These are phyloP conservation scores for Scelioninae gen. 1 DNA, from an alignment of 2,888 invertebrate genomes.

Conservation along the genomic window DNA sequence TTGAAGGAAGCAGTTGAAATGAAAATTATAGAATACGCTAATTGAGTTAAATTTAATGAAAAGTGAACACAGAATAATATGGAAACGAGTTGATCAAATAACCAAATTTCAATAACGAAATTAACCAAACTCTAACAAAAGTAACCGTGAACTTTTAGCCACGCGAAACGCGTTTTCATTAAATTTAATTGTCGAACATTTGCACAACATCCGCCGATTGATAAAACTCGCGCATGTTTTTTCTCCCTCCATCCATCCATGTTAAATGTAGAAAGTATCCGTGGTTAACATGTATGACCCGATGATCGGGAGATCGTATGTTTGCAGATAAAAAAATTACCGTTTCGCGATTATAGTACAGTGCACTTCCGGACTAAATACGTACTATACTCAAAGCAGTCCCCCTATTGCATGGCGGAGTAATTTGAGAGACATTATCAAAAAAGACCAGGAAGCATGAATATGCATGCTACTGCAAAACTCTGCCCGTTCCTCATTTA, in stretches of 20 bases:
- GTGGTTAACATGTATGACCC: slow-evolving; percentile 68
- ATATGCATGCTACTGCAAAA: slow-evolving; percentile 70
- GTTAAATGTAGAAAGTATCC: slow-evolving; percentile 67
- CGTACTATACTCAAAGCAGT: slow-evolving; percentile 69
- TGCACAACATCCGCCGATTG: slow-evolving; percentile 67
- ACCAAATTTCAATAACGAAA: too few species aligned
- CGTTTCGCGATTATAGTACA: slow-evolving; percentile 73
- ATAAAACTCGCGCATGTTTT: slow-evolving; percentile 61
- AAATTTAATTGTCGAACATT: slow-evolving; percentile 64
- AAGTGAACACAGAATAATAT: too few species aligned
- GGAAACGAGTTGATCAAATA: too few species aligned
- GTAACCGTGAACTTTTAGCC: slow-evolving; percentile 1
- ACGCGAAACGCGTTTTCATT: slow-evolving; percentile 43
- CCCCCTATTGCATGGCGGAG: slow-evolving; percentile 68
- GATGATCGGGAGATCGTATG: slow-evolving; percentile 70
- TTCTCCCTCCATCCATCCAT: slow-evolving; percentile 59
- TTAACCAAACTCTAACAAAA: too few species aligned
- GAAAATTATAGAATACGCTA: too few species aligned
- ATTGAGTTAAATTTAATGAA: too few species aligned
- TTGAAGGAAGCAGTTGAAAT: too few species aligned
- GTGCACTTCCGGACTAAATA: slow-evolving; percentile 76
- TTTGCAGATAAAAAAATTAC: slow-evolving; percentile 75
- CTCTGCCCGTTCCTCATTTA: slow-evolving; percentile 69
- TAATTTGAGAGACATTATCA: slow-evolving; percentile 72
- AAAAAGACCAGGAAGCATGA: slow-evolving; percentile 74